Base-by-base conservation (phyloP, 92 coral and sea anemone genomes). In the Epizoanthus scotinus region DNA sequence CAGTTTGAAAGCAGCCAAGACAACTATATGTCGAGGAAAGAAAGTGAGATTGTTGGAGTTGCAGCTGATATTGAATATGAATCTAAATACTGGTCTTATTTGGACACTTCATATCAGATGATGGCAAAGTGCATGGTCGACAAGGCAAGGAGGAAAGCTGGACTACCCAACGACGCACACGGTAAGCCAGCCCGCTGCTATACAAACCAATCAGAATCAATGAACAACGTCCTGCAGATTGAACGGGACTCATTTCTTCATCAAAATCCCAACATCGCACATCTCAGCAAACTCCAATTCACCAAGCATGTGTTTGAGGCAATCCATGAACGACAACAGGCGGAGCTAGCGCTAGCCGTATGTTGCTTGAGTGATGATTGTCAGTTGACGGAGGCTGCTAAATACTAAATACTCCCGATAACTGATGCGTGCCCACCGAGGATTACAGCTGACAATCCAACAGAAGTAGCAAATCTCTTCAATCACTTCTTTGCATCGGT, bases 361-460 rank as follows among this genome's bases (percentile, higher is more conserved):
- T 70, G 78, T 64, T 89, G 89, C 19, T 26, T 84, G 56, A 87
- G 94, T 47, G 83, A 87, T 20, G 78, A 87, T n/a, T n/a, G n/a
- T n/a, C n/a, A n/a, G n/a, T n/a, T n/a, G n/a, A n/a, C n/a, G n/a
- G n/a, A n/a, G n/a, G n/a, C n/a, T n/a, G n/a, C n/a, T n/a, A n/a
- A n/a, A n/a, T n/a, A n/a, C n/a, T n/a, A n/a, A n/a, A n/a, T n/a
- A n/a, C n/a, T n/a, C n/a, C n/a, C n/a, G n/a, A n/a, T n/a, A n/a
- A n/a, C n/a, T n/a, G n/a, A n/a, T n/a, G n/a, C n/a, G n/a, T n/a
- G n/a, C n/a, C n/a, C n/a, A n/a, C n/a, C n/a, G n/a, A n/a, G n/a
- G n/a, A n/a, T n/a, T n/a, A n/a, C n/a, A n/a, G n/a, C n/a, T n/a
- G n/a, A n/a, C n/a, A n/a, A n/a, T n/a, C n/a, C n/a, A n/a, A n/a